phyloP scores from a whole-genome alignment of 1,140 invertebrate genomes.

The Drosophila lini region DNA sequence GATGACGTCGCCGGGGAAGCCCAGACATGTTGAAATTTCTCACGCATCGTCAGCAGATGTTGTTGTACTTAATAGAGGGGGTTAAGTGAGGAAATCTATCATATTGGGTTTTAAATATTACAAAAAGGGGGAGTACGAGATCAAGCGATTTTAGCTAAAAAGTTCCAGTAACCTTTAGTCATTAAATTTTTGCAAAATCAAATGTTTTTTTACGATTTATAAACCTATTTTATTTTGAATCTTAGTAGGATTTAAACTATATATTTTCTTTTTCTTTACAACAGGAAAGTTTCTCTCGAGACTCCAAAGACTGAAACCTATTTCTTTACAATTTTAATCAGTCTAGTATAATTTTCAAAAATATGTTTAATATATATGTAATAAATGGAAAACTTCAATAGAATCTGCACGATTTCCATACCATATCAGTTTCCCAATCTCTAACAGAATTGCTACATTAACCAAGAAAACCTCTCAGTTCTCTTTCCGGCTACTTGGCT shows the following conservation, averaged over 20 bases:
- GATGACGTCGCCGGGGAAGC: conserved; percentile 49
- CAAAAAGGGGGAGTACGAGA: background rate
- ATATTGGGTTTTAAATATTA: background rate
- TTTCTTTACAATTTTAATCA: background rate
- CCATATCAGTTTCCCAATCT: background rate
- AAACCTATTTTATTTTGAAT: no score
- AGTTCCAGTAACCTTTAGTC: background rate
- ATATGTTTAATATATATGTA: background rate
- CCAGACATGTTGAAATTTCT: conserved; percentile 69
- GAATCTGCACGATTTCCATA: background rate
- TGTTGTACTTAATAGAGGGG: background rate
- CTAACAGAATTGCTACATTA: conserved; percentile 1
- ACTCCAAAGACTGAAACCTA: background rate
- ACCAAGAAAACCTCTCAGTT: background rate
- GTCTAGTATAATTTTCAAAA: background rate
- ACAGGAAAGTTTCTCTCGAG: no score
- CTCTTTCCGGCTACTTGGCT: conserved; percentile 29
- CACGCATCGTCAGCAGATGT: conserved; percentile 72
- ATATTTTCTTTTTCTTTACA: no score
- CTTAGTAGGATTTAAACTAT: no score
- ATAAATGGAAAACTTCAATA: background rate
- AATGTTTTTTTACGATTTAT: no score
- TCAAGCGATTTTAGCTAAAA: no score
- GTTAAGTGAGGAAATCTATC: background rate
- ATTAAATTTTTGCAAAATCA: background rate